phyloP scores from a whole-genome alignment of 2,113 vertebrate genomes.

The Leptobrachium ailaonicum region DNA sequence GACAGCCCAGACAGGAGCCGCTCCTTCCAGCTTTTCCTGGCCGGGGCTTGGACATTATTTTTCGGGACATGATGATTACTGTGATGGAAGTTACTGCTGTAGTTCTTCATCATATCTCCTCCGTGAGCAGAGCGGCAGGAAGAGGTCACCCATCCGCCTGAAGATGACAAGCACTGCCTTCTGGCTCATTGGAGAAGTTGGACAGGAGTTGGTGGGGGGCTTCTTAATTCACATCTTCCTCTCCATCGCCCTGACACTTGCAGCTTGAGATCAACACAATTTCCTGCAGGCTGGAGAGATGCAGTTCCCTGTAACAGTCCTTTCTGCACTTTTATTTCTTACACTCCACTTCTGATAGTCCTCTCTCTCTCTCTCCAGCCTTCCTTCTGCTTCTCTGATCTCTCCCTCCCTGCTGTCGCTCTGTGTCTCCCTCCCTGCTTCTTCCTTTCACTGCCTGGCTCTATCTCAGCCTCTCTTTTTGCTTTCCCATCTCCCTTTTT shows the following conservation, averaged over 20 bases:
- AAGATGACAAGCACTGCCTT: constrained; percentile 50
- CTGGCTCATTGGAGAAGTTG: constrained; percentile 51
- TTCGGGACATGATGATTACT: constrained; percentile 60
- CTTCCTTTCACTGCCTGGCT: not conserved
- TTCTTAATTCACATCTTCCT: constrained; percentile 49
- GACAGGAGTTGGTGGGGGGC: constrained; percentile 50
- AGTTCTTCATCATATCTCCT: constrained; percentile 51
- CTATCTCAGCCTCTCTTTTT: not conserved
- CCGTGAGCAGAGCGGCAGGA: constrained; percentile 59
- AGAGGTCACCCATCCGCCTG: constrained; percentile 48
- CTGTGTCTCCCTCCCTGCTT: not conserved
- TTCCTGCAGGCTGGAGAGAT: constrained; percentile 48
- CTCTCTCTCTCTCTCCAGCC: not conserved
- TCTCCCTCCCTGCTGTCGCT: not conserved
- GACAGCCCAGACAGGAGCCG: constrained; percentile 58
- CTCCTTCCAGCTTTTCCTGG: constrained; percentile 64
- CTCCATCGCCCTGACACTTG: constrained; percentile 44
- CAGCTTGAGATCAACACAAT: constrained; percentile 49
- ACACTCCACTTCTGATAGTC: constrained; percentile 33
- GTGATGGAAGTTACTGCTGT: constrained; percentile 52
- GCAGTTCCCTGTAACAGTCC: constrained; percentile 37
- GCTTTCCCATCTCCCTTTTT: not conserved
- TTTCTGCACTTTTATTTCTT: constrained; percentile 24
- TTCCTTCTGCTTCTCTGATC: not conserved
- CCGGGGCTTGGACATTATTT: constrained; percentile 58